Evolutionary conservation across 2,888 invertebrate genomes (phyloP).

Genomic region (Pseudoips prasinana): DNA sequence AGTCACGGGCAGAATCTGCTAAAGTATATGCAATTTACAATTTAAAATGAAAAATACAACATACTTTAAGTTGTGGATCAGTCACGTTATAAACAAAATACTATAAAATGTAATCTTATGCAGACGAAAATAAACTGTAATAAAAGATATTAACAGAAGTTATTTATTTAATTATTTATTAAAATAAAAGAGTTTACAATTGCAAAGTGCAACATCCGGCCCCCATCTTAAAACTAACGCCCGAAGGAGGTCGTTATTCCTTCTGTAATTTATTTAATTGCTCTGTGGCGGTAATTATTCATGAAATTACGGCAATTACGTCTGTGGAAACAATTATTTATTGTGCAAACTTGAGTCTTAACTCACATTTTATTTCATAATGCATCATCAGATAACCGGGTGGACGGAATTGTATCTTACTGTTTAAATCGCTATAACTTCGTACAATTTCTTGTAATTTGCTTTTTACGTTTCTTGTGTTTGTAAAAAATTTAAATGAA

Average conservation of each 20-base stretch:
- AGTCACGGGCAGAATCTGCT: no score
- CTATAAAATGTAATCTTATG: no score
- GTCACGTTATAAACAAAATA: no score
- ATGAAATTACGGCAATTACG: conserved; percentile 82
- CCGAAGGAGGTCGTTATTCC: conserved; percentile 76
- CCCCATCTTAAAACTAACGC: conserved; percentile 77
- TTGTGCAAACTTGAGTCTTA: conserved; percentile 78
- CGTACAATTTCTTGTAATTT: no score
- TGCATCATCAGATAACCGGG: conserved; percentile 70
- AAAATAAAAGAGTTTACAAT: conserved; percentile 43
- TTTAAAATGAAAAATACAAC: no score
- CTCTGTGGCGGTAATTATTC: conserved; percentile 81
- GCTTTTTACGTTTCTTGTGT: no score
- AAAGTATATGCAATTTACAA: no score
- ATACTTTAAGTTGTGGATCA: no score
- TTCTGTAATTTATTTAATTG: conserved; percentile 81
- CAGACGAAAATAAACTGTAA: no score
- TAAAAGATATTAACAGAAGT: no score
- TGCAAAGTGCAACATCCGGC: conserved; percentile 60
- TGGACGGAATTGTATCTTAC: conserved; percentile 47
- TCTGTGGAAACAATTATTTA: conserved; percentile 80
- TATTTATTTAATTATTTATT: neutral
- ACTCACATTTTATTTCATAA: conserved; percentile 79
- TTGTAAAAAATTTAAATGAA: no score
- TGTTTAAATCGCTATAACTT: conserved; percentile 19